A percentile compares a stretch with the other conserved stretches of the same genome.
phyloP scores from a whole-genome alignment of 2,797 vertebrate species.

The Sphenodon punctatus region DNA sequence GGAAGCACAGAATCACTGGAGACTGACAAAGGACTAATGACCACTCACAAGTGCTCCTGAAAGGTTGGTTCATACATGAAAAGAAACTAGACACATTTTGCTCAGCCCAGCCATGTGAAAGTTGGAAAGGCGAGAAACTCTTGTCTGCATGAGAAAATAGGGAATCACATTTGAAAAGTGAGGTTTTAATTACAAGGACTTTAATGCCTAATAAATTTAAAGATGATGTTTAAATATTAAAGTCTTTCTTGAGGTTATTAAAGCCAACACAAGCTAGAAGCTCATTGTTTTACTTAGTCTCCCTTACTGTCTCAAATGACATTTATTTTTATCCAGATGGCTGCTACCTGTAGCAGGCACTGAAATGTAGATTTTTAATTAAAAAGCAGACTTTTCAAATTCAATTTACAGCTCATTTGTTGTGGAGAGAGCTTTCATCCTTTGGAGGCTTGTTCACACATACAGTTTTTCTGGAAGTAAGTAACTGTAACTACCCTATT shows the following conservation, averaged over 20 bases:
- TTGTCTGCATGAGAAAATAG: background rate
- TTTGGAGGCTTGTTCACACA: too few species aligned
- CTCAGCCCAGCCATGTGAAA: background rate
- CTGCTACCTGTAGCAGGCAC: background rate
- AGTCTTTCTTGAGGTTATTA: background rate
- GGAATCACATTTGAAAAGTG: background rate
- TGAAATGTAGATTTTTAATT: background rate
- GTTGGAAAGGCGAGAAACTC: background rate
- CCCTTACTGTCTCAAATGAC: background rate
- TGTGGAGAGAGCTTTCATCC: background rate
- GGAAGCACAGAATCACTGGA: too few species aligned
- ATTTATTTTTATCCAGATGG: background rate
- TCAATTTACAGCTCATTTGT: accelerated
- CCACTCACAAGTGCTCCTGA: too few species aligned
- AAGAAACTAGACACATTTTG: background rate
- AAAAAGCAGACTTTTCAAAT: background rate
- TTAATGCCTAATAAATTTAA: background rate
- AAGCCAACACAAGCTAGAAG: background rate
- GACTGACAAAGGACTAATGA: too few species aligned
- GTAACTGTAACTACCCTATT: too few species aligned
- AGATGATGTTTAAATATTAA: background rate
- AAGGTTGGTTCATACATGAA: too few species aligned
- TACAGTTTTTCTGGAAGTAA: too few species aligned
- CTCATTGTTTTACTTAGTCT: background rate
- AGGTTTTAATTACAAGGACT: background rate